Conservation (phyloP, 2,888 invertebrate species). For the Phytoseiulus persimilis region DNA sequence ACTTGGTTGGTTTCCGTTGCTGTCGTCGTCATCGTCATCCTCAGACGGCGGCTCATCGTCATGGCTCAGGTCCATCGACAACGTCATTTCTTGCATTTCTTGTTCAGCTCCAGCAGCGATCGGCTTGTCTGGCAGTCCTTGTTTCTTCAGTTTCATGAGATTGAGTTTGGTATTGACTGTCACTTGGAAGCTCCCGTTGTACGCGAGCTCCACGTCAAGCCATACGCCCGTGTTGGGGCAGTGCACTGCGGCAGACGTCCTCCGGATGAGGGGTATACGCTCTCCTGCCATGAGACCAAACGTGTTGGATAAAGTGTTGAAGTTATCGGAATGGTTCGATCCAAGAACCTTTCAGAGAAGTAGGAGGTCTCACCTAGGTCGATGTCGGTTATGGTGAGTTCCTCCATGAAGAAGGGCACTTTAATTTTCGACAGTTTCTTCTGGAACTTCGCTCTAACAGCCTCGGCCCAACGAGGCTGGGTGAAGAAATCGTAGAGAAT, state of each 20-base stretch:
- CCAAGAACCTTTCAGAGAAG: background rate
- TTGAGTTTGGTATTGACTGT: conserved; percentile 81
- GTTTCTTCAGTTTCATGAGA: conserved; percentile 59
- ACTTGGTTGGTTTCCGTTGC: conserved; percentile 12
- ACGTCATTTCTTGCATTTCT: conserved; percentile 27
- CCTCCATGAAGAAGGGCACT: conserved; percentile 78
- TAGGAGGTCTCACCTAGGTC: conserved; percentile 56
- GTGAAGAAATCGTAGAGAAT: conserved; percentile 73
- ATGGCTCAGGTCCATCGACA: too few species aligned
- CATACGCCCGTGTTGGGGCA: conserved; percentile 60
- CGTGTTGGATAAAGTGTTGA: too few species aligned
- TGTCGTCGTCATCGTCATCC: conserved; percentile 28
- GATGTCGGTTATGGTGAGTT: conserved; percentile 66
- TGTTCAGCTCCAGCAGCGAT: background rate
- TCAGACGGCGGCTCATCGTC: conserved; percentile 14
- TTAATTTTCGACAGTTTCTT: conserved; percentile 75
- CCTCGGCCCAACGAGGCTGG: conserved; percentile 61
- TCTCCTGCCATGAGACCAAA: background rate
- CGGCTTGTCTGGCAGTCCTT: conserved; percentile 39
- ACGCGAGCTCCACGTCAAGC: conserved; percentile 72
- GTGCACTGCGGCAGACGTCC: conserved; percentile 16
- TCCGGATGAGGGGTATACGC: conserved; percentile 11
- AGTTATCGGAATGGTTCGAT: background rate
- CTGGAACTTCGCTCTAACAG: conserved; percentile 70
- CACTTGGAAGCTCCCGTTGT: conserved; percentile 66